Evolutionary conservation across 2,113 vertebrate species (phyloP).

Genomic region (Athene cunicularia): DNA sequence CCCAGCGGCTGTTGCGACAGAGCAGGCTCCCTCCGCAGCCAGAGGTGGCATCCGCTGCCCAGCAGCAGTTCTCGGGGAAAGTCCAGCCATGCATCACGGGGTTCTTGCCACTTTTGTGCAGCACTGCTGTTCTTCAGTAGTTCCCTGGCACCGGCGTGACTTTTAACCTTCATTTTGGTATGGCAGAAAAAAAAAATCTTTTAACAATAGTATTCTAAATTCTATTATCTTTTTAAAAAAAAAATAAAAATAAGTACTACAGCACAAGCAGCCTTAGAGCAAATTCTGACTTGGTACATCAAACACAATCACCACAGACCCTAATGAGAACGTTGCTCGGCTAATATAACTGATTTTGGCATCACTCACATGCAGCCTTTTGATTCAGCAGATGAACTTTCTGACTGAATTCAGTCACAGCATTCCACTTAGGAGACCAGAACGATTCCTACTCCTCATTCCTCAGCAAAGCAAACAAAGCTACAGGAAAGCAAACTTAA

Average conservation of each 20-base stretch:
- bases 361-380: not conserved
- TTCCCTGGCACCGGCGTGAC: not conserved
- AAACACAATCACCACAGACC: not conserved
- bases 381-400: not conserved
- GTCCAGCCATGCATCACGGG: not conserved
- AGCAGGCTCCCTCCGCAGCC: not conserved
- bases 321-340: accelerated
- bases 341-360: not conserved
- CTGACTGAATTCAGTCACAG: not conserved
- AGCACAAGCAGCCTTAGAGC: not conserved
- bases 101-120: not conserved
- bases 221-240: not conserved
- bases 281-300: not conserved
- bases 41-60: not conserved
- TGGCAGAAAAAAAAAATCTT: not conserved
- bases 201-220: not conserved
- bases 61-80: not conserved
- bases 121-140: not conserved
- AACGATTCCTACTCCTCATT: not conserved
- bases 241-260: not conserved
- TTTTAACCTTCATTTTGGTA: not conserved
- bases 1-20: not conserved
- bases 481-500: not conserved
- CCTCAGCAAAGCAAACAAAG: not conserved
- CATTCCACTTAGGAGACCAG: not conserved